Base-by-base conservation (phyloP, 2,888 invertebrate genomes). In the Scotopteryx bipunctaria region DNA sequence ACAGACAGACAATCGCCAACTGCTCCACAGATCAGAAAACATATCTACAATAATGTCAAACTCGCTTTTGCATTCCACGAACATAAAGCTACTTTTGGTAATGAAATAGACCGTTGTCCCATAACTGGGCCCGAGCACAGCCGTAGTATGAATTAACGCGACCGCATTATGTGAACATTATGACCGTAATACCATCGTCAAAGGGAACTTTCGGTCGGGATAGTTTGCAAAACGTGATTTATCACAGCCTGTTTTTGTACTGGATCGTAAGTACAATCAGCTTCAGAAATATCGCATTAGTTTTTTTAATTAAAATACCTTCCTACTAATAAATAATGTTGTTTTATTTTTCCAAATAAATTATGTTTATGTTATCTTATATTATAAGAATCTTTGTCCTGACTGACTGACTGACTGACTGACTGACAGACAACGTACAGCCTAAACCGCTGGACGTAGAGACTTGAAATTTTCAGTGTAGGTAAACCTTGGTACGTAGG, bases 221-320 rank as follows among this genome's bases (percentile, higher is more conserved):
- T 55, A 55, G 56, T 56, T 61, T 46, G 48, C 50, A 33, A 47
- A 52, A 36, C 44, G 50, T 55, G 44, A 58, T 56, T 55, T 56
- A 58, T 50, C 41, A 38, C 38, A 43, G 36, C n/a, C 38, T 38
- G 47, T 25, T 54, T 54, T 54, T 48, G 36, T 23, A 32, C n/a
- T n/a, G n/a, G n/a, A n/a, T n/a, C n/a, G n/a, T n/a, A n/a, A n/a
- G n/a, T n/a, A n/a, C n/a, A n/a, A n/a, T n/a, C 25, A 17, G 27
- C 11, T 27, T 1, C 9, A 27, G 11, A 9, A 27, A 3, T 27
- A 11, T 2, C 8, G 23, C 23, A 23, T 29, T 14, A n/a, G n/a
- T n/a, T n/a, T n/a, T n/a, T n/a, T n/a, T n/a, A n/a, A n/a, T n/a
- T n/a, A n/a, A n/a, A n/a, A n/a, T n/a, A n/a, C n/a, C n/a, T n/a